Conservation (phyloP, 2,888 invertebrate species). For the Rhagonycha fulva region DNA sequence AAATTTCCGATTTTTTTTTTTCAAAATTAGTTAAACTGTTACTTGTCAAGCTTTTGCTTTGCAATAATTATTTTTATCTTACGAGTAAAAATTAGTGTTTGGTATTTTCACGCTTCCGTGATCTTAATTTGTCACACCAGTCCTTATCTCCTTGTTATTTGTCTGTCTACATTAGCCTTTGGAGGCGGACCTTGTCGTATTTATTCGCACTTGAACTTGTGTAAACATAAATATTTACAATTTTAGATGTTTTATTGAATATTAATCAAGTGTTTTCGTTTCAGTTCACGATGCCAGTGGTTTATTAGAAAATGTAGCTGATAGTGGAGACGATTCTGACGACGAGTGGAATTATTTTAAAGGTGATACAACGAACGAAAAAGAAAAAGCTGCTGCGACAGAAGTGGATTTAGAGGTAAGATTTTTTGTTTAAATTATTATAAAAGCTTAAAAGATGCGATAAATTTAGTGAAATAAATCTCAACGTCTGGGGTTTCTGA, state of each 20-base stretch:
- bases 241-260: background rate
- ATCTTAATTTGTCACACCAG: background rate
- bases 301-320: slow-evolving; percentile 74
- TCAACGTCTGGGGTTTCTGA: no score
- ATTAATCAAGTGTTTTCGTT: slow-evolving; percentile 36
- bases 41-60: no score
- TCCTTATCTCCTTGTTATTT: background rate
- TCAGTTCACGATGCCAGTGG: slow-evolving; percentile 56
- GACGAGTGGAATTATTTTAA: slow-evolving; percentile 89
- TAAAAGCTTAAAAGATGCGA: no score
- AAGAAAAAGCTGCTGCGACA: slow-evolving; percentile 59
- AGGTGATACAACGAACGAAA: slow-evolving; percentile 65
- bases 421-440: no score
- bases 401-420: slow-evolving; percentile 52
- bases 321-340: slow-evolving; percentile 78
- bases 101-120: background rate
- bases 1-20: background rate
- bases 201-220: background rate
- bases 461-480: no score
- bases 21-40: background rate
- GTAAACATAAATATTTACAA: background rate
- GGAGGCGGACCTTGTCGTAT: background rate
- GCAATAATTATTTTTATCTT: background rate
- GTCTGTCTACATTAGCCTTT: background rate
- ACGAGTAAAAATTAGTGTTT: background rate